Evolutionary conservation across 2,797 vertebrate genomes (phyloP).

Genomic region (Triplophysa bombifrons): DNA sequence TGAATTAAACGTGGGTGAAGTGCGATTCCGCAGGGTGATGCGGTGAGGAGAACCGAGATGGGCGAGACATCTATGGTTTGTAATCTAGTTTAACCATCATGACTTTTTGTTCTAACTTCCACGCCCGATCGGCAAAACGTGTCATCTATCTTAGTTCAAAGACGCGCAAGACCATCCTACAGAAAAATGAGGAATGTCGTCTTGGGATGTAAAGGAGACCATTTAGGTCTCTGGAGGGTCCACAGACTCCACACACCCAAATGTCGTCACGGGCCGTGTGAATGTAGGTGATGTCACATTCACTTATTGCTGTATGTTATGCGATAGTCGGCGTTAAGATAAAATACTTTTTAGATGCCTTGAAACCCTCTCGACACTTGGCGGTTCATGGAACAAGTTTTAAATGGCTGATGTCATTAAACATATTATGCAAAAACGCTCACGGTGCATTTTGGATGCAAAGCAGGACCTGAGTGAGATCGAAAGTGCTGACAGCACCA

Average conservation of each 20-base stretch:
- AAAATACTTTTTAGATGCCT: too few relatives aligned
- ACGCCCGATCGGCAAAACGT: background rate
- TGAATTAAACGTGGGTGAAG: conserved; percentile 19
- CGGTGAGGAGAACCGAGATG: conserved; percentile 39
- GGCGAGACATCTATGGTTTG: conserved; percentile 10
- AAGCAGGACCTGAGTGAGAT: conserved; percentile 39
- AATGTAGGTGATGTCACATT: too few relatives aligned
- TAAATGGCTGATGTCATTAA: conserved; percentile 3
- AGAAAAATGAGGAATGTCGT: background rate
- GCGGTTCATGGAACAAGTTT: background rate
- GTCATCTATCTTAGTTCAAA: background rate
- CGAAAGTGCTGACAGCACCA: conserved; percentile 51
- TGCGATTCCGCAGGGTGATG: conserved; percentile 32
- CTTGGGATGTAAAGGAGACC: too few relatives aligned
- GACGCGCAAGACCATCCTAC: background rate
- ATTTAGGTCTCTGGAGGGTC: background rate
- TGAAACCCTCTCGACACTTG: background rate
- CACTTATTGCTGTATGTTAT: background rate
- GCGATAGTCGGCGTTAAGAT: too few relatives aligned
- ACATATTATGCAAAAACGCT: conserved; percentile 19
- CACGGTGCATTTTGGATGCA: conserved; percentile 37
- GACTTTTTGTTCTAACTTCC: background rate
- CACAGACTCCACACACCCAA: too few relatives aligned
- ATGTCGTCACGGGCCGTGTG: too few relatives aligned
- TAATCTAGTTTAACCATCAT: conserved; percentile 4